Evolutionary conservation across 2,113 vertebrate species (phyloP).

Genomic region (Corythaeola cristata): DNA sequence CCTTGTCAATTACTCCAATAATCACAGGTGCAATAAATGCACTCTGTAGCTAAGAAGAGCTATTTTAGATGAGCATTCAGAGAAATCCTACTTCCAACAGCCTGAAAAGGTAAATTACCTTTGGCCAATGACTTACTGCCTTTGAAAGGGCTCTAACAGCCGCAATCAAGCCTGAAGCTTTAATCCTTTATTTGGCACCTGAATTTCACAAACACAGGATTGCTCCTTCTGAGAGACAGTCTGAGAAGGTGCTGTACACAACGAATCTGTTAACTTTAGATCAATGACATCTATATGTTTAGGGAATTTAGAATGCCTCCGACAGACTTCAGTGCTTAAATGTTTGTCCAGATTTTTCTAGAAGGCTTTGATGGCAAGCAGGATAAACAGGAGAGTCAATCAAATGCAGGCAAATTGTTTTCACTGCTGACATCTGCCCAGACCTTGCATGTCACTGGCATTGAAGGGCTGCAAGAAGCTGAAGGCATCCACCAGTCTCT

Average conservation of each 20-base stretch:
- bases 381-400: neutral
- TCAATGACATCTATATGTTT: neutral
- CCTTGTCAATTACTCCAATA: slow-evolving; percentile 44
- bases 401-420: neutral
- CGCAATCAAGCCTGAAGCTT: neutral
- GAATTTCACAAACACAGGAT: slow-evolving; percentile 8
- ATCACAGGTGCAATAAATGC: slow-evolving; percentile 19
- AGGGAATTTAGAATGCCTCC: neutral
- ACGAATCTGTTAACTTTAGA: neutral
- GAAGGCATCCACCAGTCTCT: neutral
- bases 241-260: neutral
- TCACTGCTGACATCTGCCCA: neutral
- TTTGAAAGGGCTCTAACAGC: slow-evolving; percentile 31
- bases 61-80: slow-evolving; percentile 24
- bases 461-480: accelerated
- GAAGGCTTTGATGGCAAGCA: neutral
- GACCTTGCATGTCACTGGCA: neutral
- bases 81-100: neutral
- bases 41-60: neutral
- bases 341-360: neutral
- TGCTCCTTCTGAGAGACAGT: neutral
- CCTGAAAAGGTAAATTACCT: slow-evolving; percentile 28
- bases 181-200: neutral
- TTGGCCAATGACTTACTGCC: neutral
- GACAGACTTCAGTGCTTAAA: neutral